A percentile compares a stretch with the other conserved stretches of the same genome.
phyloP scores from a whole-genome alignment of 2,888 invertebrate species.

The Heteropelma amictum region DNA sequence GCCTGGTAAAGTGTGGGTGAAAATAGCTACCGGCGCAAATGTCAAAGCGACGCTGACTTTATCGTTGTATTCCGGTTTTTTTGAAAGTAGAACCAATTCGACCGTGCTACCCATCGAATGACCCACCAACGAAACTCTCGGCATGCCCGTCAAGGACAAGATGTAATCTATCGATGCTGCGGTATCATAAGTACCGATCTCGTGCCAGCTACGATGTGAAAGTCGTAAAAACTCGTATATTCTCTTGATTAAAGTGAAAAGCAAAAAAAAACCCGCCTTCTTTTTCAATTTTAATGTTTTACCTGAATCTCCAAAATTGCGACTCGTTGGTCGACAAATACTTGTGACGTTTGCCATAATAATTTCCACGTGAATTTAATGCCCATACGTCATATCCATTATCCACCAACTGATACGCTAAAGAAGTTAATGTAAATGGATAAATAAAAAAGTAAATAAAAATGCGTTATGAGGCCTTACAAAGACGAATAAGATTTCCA shows the following conservation, averaged over 20 bases:
- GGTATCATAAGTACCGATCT: slow-evolving; percentile 66
- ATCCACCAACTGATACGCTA: slow-evolving; percentile 63
- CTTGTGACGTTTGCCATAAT: slow-evolving; percentile 61
- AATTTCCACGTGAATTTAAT: slow-evolving; percentile 63
- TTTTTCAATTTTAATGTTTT: not conserved
- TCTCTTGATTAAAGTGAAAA: not conserved
- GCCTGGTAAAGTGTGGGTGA: slow-evolving; percentile 67
- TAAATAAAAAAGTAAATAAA: too few relatives aligned
- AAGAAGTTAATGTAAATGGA: too few relatives aligned
- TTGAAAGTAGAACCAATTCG: slow-evolving; percentile 67
- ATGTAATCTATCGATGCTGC: slow-evolving; percentile 67
- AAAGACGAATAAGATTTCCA: too few relatives aligned
- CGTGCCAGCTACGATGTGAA: slow-evolving; percentile 66
- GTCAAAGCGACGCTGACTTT: slow-evolving; percentile 66
- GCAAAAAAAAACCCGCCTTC: not conserved
- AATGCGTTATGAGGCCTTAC: too few relatives aligned
- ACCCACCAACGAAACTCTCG: slow-evolving; percentile 65
- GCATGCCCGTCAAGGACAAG: slow-evolving; percentile 60
- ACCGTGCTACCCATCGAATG: slow-evolving; percentile 71
- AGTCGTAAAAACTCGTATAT: not conserved
- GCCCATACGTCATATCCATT: slow-evolving; percentile 66
- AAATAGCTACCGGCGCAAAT: slow-evolving; percentile 67
- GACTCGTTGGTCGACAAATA: slow-evolving; percentile 53
- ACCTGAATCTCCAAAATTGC: slow-evolving; percentile 49
- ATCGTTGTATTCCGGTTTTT: slow-evolving; percentile 67